Percentiles rank a stretch among this genome's conserved stretches.
Conservation (phyloP, 2,888 invertebrate genomes). For the Gastracanthus pulcherrimus region DNA sequence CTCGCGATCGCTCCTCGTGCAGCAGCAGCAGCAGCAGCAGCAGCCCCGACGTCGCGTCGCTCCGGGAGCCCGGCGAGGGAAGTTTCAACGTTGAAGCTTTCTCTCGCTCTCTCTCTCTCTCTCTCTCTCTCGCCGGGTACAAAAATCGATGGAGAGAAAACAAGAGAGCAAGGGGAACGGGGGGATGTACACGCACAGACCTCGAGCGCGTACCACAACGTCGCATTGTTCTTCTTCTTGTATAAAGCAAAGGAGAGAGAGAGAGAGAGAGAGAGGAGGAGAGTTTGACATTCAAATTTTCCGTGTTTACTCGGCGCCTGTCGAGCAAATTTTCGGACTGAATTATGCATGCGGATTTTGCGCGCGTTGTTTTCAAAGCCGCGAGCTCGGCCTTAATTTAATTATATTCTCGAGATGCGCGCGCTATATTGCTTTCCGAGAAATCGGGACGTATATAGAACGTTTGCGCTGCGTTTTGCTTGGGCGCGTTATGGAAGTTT, state of each 20-base stretch:
- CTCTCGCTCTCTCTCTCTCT: too few species aligned
- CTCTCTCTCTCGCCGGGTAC: background rate
- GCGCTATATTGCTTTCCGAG: background rate
- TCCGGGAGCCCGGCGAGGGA: background rate
- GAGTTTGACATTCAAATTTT: slow-evolving; percentile 45
- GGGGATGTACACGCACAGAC: too few species aligned
- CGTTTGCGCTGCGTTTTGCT: background rate
- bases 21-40: too few species aligned
- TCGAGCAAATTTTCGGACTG: slow-evolving; percentile 31
- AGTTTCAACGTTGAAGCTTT: background rate
- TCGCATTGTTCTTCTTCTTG: background rate
- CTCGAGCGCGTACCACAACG: background rate
- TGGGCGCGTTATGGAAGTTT: background rate
- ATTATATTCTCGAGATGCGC: slow-evolving; percentile 20
- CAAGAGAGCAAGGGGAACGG: background rate
- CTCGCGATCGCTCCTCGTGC: background rate
- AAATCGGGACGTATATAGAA: background rate
- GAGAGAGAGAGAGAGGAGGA: background rate
- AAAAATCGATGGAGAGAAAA: slow-evolving; percentile 17
- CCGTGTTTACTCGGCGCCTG: slow-evolving; percentile 30
- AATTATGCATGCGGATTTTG: slow-evolving; percentile 42
- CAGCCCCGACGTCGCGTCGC: background rate
- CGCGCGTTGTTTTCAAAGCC: slow-evolving; percentile 17
- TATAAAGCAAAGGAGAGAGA: background rate
- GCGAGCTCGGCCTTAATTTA: slow-evolving; percentile 9